Evolutionary conservation across 2,113 vertebrate genomes (phyloP).

Genomic region (Actenoides lindsayi): DNA sequence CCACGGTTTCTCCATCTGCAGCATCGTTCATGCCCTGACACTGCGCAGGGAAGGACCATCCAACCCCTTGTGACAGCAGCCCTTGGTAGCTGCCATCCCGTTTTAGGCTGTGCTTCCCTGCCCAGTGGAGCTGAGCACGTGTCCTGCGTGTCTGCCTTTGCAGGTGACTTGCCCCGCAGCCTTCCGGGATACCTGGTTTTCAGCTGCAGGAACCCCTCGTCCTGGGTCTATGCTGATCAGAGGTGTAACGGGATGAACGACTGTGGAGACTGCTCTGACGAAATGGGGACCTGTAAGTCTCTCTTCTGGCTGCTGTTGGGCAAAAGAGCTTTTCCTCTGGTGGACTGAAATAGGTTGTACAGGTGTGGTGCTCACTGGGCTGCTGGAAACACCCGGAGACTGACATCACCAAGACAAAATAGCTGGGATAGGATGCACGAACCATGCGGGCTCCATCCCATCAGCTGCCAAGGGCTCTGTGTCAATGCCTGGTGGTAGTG

Average conservation of each 20-base stretch:
- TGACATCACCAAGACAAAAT: neutral
- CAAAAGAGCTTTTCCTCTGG: neutral
- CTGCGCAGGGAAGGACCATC: accelerated
- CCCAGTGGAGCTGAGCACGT: accelerated
- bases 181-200: conserved; percentile 76
- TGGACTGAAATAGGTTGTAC: neutral
- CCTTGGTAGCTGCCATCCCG: neutral
- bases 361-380: neutral
- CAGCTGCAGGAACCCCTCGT: conserved; percentile 57
- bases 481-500: neutral
- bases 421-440: neutral
- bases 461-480: neutral
- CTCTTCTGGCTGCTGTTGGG: neutral
- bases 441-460: accelerated
- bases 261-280: conserved; percentile 85
- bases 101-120: accelerated
- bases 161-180: conserved; percentile 76
- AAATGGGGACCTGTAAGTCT: conserved; percentile 70
- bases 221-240: conserved; percentile 79
- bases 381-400: neutral
- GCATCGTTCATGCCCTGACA: accelerated
- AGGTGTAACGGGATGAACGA: conserved; percentile 76
- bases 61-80: neutral
- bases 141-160: neutral
- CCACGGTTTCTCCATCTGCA: neutral